Percentiles rank a stretch among this genome's conserved stretches.
Evolutionary conservation across 2,797 vertebrate species (phyloP).

Genomic region (Brotogeris chrysoptera): DNA sequence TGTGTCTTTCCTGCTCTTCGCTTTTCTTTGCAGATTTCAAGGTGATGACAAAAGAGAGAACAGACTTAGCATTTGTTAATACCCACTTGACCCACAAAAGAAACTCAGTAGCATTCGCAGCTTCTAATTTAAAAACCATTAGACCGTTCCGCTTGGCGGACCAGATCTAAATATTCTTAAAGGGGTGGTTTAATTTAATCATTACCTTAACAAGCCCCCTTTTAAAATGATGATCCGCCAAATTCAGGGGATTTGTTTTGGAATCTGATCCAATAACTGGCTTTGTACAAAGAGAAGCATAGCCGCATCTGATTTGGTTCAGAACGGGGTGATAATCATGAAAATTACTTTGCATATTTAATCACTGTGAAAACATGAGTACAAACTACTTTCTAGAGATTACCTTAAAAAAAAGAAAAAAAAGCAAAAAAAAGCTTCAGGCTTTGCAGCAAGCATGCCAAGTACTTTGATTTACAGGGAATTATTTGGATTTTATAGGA

Average conservation of each 20-base stretch:
- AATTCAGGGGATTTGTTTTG: conserved; percentile 93
- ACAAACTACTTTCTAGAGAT: conserved; percentile 82
- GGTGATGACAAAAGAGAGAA: conserved; percentile 80
- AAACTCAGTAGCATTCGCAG: conserved; percentile 75
- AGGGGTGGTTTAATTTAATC: conserved; percentile 98
- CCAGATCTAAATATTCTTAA: conserved; percentile 95
- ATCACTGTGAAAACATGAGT: conserved; percentile 84
- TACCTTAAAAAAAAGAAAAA: conserved; percentile 74
- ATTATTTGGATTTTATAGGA: conserved; percentile 77
- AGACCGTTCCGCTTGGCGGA: conserved; percentile 92
- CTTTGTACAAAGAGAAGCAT: conserved; percentile 81
- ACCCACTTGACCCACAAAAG: conserved; percentile 84
- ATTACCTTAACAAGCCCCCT: conserved; percentile 96
- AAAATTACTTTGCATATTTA: conserved; percentile 93
- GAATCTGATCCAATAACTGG: conserved; percentile 91
- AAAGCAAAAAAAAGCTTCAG: conserved; percentile 53
- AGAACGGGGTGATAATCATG: conserved; percentile 84
- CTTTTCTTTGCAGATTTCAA: conserved; percentile 80
- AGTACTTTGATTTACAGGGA: conserved; percentile 79
- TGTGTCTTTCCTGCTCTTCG: conserved; percentile 49
- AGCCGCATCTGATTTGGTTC: conserved; percentile 85
- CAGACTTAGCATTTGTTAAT: conserved; percentile 80
- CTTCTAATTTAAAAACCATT: conserved; percentile 93
- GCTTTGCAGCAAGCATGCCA: conserved; percentile 77
- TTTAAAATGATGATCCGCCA: conserved; percentile 92